Percentiles rank a stretch among this genome's conserved stretches.
Evolutionary conservation across 2,797 vertebrate genomes (phyloP).

Genomic region (Prunella strophiata): DNA sequence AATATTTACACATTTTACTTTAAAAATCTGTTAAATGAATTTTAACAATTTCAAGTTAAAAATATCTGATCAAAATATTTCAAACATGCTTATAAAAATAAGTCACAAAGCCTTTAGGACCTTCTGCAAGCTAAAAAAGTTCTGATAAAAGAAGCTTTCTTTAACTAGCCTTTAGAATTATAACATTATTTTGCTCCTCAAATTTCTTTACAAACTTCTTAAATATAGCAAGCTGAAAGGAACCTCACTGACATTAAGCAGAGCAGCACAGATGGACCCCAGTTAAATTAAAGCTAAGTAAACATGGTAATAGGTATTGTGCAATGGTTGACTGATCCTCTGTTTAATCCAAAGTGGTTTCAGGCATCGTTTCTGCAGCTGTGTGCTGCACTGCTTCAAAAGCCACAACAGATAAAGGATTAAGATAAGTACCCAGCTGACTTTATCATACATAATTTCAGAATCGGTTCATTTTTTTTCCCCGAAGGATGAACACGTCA

Average conservation of each 20-base stretch:
- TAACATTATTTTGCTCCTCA: conserved; percentile 68
- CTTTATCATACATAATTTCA: conserved; percentile 34
- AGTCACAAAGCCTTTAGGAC: conserved; percentile 70
- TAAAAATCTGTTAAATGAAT: conserved; percentile 79
- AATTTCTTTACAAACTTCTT: conserved; percentile 68
- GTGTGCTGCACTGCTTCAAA: conserved; percentile 47
- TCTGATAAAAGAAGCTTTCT: conserved; percentile 63
- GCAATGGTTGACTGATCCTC: conserved; percentile 63
- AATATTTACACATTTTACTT: conserved; percentile 85
- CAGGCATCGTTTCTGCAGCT: conserved; percentile 55
- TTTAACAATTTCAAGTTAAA: conserved; percentile 78
- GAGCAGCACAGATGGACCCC: conserved; percentile 61
- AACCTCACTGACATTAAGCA: conserved; percentile 63
- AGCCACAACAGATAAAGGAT: conserved; percentile 44
- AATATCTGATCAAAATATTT: conserved; percentile 81
- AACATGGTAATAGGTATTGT: conserved; percentile 63
- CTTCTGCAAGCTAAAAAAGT: conserved; percentile 60
- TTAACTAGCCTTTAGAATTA: conserved; percentile 61
- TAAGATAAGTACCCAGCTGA: conserved; percentile 53
- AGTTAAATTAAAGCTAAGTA: conserved; percentile 74
- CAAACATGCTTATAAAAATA: conserved; percentile 83
- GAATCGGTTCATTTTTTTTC: conserved; percentile 47
- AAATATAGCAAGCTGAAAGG: conserved; percentile 65
- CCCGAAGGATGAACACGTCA: conserved; percentile 36
- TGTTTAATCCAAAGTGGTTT: conserved; percentile 66